phyloP scores from a whole-genome alignment of 2,797 vertebrate species.

The Oceanodroma leucorhoa region DNA sequence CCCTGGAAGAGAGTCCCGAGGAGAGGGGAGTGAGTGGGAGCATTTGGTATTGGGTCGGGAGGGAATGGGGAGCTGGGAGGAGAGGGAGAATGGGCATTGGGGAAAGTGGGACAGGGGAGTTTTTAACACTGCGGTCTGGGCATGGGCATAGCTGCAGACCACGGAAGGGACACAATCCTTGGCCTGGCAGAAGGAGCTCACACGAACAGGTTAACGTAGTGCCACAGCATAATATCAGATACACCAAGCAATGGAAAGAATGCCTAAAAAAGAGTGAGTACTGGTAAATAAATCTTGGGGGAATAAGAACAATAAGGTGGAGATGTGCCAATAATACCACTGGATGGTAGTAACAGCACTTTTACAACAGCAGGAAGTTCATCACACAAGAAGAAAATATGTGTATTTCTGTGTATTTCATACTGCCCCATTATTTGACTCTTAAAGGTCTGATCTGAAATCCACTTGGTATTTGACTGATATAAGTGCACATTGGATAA shows the following conservation, averaged over 20 bases:
- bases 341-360: not conserved
- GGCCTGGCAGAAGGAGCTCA: accelerated
- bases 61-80: not conserved
- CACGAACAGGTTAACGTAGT: accelerated
- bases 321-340: not conserved
- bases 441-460: not conserved
- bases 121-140: not conserved
- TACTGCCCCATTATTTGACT: not conserved
- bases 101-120: not conserved
- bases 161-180: not conserved
- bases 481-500: not conserved
- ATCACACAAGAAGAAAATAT: not conserved
- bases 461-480: not conserved
- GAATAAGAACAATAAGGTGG: not conserved
- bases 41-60: not conserved
- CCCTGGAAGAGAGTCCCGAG: not conserved
- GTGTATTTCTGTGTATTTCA: not conserved
- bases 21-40: not conserved
- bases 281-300: not conserved
- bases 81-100: not conserved
- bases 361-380: not conserved
- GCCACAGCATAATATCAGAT: not conserved
- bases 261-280: not conserved
- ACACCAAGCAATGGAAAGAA: not conserved
- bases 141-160: not conserved